These are phyloP conservation scores for Cyanocitta stelleri DNA, from an alignment of 2,113 vertebrate species.

Conservation along the genomic window DNA sequence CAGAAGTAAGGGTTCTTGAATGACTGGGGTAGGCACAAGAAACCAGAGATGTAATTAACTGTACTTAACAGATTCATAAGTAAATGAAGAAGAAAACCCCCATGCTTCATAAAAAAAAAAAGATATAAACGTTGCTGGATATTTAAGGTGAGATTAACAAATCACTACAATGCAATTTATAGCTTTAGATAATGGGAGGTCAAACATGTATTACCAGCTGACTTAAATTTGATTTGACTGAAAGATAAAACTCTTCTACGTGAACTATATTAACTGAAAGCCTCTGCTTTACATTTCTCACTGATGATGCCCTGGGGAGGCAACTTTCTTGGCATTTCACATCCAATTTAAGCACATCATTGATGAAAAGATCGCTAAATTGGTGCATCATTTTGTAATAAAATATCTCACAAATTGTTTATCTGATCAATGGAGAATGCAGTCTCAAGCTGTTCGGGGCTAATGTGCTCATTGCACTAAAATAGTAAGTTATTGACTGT, in stretches of 20 bases:
- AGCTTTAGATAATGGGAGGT: slow-evolving; percentile 56
- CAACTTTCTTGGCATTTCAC: slow-evolving; percentile 72
- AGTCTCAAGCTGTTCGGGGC: slow-evolving; percentile 78
- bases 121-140: neutral
- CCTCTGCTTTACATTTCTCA: slow-evolving; percentile 68
- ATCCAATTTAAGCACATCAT: slow-evolving; percentile 73
- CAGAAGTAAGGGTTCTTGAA: neutral
- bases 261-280: slow-evolving; percentile 56
- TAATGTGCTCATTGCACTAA: slow-evolving; percentile 83
- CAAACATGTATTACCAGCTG: slow-evolving; percentile 62
- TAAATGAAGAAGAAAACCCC: neutral
- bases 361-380: slow-evolving; percentile 76
- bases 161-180: slow-evolving; percentile 36
- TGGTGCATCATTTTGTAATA: slow-evolving; percentile 70
- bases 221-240: slow-evolving; percentile 72
- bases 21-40: neutral
- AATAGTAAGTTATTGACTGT: slow-evolving; percentile 81
- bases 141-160: slow-evolving; percentile 37
- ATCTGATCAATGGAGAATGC: slow-evolving; percentile 86
- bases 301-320: slow-evolving; percentile 72
- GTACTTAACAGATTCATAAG: neutral
- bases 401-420: slow-evolving; percentile 81
- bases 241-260: slow-evolving; percentile 36
- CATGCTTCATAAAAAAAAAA: neutral
- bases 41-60: neutral